Percentiles rank a stretch among this genome's conserved stretches.
Evolutionary conservation across 2,888 invertebrate genomes (phyloP).

Genomic region (Unio pictorum): DNA sequence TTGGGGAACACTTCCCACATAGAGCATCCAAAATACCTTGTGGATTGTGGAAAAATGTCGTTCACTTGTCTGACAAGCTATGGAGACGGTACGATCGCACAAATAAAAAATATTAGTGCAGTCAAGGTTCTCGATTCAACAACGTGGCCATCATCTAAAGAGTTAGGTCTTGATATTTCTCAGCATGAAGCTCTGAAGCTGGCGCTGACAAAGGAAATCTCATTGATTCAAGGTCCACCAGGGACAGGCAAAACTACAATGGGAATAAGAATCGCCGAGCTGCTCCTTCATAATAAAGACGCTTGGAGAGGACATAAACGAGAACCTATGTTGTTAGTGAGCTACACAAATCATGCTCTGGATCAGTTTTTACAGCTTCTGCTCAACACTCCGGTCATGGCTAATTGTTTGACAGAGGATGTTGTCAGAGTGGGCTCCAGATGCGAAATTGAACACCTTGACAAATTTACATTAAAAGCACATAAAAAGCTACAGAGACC

Average conservation of each 20-base stretch:
- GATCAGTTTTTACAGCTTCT: constrained; percentile 85
- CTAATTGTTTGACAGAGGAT: background rate
- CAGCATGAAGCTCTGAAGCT: constrained; percentile 47
- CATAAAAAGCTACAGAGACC: background rate
- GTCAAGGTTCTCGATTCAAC: background rate
- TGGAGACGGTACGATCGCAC: too few species aligned
- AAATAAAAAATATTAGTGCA: too few species aligned
- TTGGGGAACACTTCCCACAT: background rate
- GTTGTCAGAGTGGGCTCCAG: constrained; percentile 4
- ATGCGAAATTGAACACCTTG: constrained; percentile 1
- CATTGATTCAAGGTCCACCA: constrained; percentile 53
- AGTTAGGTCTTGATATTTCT: constrained; percentile 44
- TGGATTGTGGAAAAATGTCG: background rate
- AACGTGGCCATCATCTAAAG: constrained; percentile 41
- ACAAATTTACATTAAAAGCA: background rate
- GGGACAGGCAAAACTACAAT: constrained; percentile 54
- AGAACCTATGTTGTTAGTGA: constrained; percentile 82
- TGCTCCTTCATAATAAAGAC: constrained; percentile 77
- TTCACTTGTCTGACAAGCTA: too few species aligned
- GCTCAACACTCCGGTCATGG: constrained; percentile 7
- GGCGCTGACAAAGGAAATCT: constrained; percentile 45
- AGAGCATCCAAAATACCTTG: background rate
- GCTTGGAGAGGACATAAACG: constrained; percentile 8
- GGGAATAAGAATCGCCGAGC: constrained; percentile 68
- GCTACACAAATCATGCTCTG: constrained; percentile 89